Evolutionary conservation across 2,797 vertebrate species (phyloP), one percentile per base, ranked within the genome.

Genomic region (Esox masquinongy): DNA sequence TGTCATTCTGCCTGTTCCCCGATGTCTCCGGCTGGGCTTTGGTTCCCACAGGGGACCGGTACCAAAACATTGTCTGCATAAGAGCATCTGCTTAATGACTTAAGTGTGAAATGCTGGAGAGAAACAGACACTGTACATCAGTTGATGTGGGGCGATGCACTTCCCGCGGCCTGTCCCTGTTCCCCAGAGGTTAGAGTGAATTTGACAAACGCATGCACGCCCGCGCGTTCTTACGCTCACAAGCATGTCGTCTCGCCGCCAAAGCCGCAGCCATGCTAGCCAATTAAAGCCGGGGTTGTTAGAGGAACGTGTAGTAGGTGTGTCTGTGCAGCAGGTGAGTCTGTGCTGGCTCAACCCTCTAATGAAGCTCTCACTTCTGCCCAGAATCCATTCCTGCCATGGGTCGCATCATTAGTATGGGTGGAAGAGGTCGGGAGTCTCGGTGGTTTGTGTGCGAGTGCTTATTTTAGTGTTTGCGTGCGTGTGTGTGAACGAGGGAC

Each of bases 251-350:
- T 39, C 14, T 47, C 47, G 11, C 64, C 74, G 0, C 39, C 49
- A 17, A 22, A 17, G 24, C 3, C 72, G 63, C 63, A 29, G 50
- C 14, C 68, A 81, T 82, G 36, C 74, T 82, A 82, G 79, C 85
- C 88, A 85, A 91, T 90, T 91, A 89, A 88, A 87, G 82, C 73
- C 80, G 56, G 78, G 81, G 84, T 86, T 82, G 51, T 82, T 26
- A 8, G 85, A 88, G 86, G 88, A 83, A 78, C 79, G 82, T 82
- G 50, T 80, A 82, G 80, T 83, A 47, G 43, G 43, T 47, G 43
- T 4, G 43, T 47, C 43, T 47, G 43, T 43, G 43, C 8, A 11
- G 80, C 85, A 78, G 72, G 81, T 82, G 80, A 82, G 84, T 83
- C 79, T 61, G 70, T 80, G 80, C 77, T 74, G 78, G 69, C 83